A percentile compares a stretch with the other conserved stretches of the same genome.
Conservation (phyloP, 2,888 invertebrate genomes). For the Xanthostigma xanthostigma region DNA sequence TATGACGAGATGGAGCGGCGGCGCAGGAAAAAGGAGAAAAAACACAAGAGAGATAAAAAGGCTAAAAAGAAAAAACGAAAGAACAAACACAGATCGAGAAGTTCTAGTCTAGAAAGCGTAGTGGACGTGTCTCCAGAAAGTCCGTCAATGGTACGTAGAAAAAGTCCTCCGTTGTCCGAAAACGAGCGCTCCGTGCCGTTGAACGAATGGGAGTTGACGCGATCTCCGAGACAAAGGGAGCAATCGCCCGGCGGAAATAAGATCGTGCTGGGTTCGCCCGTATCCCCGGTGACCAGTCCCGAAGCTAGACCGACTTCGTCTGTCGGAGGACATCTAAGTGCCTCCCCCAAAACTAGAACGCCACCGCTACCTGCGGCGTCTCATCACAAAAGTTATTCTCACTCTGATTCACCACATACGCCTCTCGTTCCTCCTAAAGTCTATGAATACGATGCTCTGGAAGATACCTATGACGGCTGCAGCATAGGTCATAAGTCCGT, state of each 20-base stretch:
- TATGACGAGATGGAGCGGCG: constrained; percentile 26
- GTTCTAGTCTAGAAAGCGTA: constrained; percentile 50
- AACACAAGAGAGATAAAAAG: constrained; percentile 49
- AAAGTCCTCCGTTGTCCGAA: constrained; percentile 16
- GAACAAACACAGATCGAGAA: constrained; percentile 47
- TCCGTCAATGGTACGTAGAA: constrained; percentile 15
- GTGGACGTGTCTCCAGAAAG: constrained; percentile 35
- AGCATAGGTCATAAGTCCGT: constrained; percentile 13
- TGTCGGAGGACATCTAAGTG: constrained; percentile 24
- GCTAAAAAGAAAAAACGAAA: constrained; percentile 56
- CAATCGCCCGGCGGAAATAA: constrained; percentile 26
- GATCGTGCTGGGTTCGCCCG: constrained; percentile 36
- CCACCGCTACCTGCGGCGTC: constrained; percentile 23
- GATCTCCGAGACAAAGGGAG: constrained; percentile 6
- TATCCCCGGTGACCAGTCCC: constrained; percentile 35
- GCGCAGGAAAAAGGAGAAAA: constrained; percentile 55
- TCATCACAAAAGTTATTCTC: constrained; percentile 16
- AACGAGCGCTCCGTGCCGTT: constrained; percentile 28
- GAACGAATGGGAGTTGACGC: constrained; percentile 32
- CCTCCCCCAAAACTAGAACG: constrained; percentile 31
- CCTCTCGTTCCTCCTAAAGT: constrained; percentile 42
- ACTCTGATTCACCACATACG: constrained; percentile 51
- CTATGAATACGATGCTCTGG: constrained; percentile 36
- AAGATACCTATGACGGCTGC: constrained; percentile 32
- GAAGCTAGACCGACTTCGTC: constrained; percentile 28